Evolutionary conservation across 1,140 invertebrate genomes (phyloP).

Genomic region (Bradynema listronoti): DNA sequence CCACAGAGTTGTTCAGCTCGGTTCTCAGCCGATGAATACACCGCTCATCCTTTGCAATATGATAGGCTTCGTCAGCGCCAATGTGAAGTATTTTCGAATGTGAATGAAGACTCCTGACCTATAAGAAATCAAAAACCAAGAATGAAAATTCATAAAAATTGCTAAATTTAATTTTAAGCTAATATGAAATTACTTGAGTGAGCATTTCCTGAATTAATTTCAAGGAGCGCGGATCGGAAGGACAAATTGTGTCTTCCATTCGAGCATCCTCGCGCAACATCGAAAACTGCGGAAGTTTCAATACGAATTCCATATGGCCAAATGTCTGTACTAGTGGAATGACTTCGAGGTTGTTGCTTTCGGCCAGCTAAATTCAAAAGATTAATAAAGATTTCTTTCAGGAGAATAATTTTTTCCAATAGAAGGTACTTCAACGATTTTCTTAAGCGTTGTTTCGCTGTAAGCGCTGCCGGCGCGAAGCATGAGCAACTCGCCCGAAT

Average conservation of each 20-base stretch:
- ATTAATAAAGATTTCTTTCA: conserved; percentile 51
- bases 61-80: conserved; percentile 60
- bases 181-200: conserved; percentile 60
- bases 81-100: conserved; percentile 59
- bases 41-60: conserved; percentile 36
- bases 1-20: conserved; percentile 31
- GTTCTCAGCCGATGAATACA: conserved; percentile 19
- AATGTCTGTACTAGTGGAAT: conserved; percentile 76
- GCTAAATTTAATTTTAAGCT: background rate
- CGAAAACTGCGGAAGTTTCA: conserved; percentile 53
- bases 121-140: conserved; percentile 12
- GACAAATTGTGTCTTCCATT: conserved; percentile 60
- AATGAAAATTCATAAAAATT: background rate
- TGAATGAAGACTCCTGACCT: conserved; percentile 59
- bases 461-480: conserved; percentile 73
- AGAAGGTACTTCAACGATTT: conserved; percentile 59
- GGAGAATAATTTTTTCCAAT: conserved; percentile 11
- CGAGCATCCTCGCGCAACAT: conserved; percentile 61
- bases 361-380: conserved; percentile 44
- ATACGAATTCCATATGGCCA: conserved; percentile 73
- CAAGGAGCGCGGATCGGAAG: conserved; percentile 60
- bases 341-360: conserved; percentile 67
- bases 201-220: conserved; percentile 62
- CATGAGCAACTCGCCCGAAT: conserved; percentile 65
- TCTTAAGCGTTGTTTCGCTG: conserved; percentile 65